Evolutionary conservation across 2,888 invertebrate species (phyloP).

Genomic region (Ctena decussata): DNA sequence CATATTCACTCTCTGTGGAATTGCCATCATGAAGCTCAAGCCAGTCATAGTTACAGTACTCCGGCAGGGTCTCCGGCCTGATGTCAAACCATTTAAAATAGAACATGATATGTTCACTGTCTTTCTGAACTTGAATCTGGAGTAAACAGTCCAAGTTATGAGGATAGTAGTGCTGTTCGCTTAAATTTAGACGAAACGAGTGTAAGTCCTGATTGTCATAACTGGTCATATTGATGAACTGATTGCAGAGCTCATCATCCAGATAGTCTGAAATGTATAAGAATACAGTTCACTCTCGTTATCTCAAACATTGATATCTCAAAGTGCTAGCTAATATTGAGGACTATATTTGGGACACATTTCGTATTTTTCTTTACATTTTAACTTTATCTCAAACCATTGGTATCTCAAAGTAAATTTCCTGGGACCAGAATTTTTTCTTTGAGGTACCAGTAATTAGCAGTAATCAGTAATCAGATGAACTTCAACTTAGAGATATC

Average conservation of each 20-base stretch:
- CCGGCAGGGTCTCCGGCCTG: neutral
- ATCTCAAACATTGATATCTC: too few species aligned
- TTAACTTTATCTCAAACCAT: too few species aligned
- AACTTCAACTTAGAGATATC: too few species aligned
- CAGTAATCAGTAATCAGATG: too few species aligned
- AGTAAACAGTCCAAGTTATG: neutral
- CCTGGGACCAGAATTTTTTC: too few species aligned
- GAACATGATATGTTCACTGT: slow-evolving; percentile 3
- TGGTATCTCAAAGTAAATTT: too few species aligned
- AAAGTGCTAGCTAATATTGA: too few species aligned
- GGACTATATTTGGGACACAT: too few species aligned
- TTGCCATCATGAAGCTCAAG: neutral
- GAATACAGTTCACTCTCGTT: too few species aligned
- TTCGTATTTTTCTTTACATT: too few species aligned
- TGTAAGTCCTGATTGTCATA: neutral
- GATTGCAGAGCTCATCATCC: neutral
- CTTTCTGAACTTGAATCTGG: neutral
- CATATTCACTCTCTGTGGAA: neutral
- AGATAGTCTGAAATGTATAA: neutral
- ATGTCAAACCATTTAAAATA: neutral
- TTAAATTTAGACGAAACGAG: neutral
- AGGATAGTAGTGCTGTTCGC: neutral
- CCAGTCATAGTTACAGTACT: neutral
- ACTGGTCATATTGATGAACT: neutral
- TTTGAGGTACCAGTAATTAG: too few species aligned